Percentiles rank a stretch among this genome's conserved stretches.
Evolutionary conservation across 2,797 vertebrate genomes (phyloP).

Genomic region (Orientallactaga sibirica): DNA sequence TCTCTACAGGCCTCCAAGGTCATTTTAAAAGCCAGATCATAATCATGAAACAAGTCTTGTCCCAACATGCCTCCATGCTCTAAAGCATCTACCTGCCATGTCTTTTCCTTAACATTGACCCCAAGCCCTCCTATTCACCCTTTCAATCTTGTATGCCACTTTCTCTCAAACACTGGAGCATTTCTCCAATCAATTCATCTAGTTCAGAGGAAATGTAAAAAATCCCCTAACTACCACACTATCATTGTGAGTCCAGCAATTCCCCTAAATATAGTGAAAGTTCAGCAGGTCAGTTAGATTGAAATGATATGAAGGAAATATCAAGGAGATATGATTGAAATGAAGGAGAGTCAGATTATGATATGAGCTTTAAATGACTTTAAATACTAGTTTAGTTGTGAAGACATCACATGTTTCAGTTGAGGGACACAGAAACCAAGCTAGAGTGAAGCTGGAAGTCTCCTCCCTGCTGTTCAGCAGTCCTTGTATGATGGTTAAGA

Average conservation of each 20-base stretch:
- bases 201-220: neutral
- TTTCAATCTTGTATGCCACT: neutral
- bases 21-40: slow-evolving; percentile 27
- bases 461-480: no score
- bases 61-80: neutral
- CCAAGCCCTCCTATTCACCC: neutral
- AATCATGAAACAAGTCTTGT: neutral
- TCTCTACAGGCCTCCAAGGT: neutral
- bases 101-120: slow-evolving; percentile 7
- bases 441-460: no score
- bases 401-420: no score
- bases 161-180: neutral
- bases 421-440: no score
- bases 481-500: no score
- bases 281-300: neutral
- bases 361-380: neutral
- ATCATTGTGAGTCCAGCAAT: neutral
- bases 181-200: neutral
- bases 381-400: neutral
- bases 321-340: no score
- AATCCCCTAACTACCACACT: neutral
- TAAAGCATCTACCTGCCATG: neutral
- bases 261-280: neutral
- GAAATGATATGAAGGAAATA: neutral
- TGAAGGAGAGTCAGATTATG: neutral